Base-by-base conservation (phyloP, 1,140 invertebrate genomes). In the Drosophila subobscura region DNA sequence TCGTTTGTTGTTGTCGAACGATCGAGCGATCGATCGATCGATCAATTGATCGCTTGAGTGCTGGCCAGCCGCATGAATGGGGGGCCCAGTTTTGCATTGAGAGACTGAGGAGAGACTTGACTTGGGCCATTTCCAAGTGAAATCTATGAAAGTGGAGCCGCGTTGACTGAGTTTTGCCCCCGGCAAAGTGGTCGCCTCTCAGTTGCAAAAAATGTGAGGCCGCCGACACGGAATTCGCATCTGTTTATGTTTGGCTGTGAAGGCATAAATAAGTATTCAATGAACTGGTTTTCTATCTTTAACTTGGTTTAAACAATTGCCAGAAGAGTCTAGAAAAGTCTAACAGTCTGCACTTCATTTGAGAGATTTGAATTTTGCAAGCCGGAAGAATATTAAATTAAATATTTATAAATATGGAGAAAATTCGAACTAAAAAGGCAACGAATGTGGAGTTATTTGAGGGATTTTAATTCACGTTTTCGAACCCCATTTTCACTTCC, bases 51-150 rank as follows among this genome's bases (percentile, higher is more conserved):
- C 54, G 60, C 25, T 46, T 12, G 8, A 33, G 29, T 33, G 44
- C 44, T 64, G 14, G 64, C 45, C 16, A 20, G 16, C 66, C 60
- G 60, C 71, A 79, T 80, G 72, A 79, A 78, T 78, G 67, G 55
- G 58, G 20, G 42, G 41, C 27, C 41, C 45, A 72, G 46, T 46
- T 79, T 79, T 70, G 47, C 60, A 57, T 68, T 63, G 57, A 72
- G 77, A 80, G 73, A 56, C 37, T 27, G 51, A 5, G 23, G 3
- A 2, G 10, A 4, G 10, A 6, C 49, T 46, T 5, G 55, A 53
- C 72, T 86, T 88, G 83, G 84, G 57, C 71, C 74, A 88, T 88
- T 86, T 86, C 83, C 83, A 86, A 86, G 83, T 86, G 83, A 86
- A 86, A 86, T 86, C 83, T 89, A 88, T 83, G 83, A 86, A 86